phyloP scores from a whole-genome alignment of 1,140 invertebrate species.

The Camponotus pennsylvanicus region DNA sequence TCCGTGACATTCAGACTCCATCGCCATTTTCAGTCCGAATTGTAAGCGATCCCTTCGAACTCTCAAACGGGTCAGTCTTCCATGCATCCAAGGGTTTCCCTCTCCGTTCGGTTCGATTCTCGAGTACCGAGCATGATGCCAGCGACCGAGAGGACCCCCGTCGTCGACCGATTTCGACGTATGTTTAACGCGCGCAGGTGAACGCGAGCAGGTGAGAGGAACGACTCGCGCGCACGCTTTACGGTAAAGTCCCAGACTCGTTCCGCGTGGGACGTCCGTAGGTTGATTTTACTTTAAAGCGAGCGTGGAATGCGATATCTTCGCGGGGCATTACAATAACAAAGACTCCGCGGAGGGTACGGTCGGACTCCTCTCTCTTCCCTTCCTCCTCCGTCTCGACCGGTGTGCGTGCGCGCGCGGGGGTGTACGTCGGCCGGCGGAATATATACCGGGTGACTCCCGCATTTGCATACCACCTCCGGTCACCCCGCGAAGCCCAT shows the following conservation, averaged over 20 bases:
- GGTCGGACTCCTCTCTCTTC: too few species aligned
- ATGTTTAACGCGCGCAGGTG: slow-evolving; percentile 38
- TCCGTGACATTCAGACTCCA: slow-evolving; percentile 5
- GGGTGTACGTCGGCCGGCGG: slow-evolving; percentile 32
- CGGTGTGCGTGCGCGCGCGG: slow-evolving; percentile 13
- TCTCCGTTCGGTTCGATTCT: slow-evolving; percentile 7
- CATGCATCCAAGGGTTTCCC: slow-evolving; percentile 16
- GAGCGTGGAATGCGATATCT: slow-evolving; percentile 70
- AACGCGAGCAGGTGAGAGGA: slow-evolving; percentile 39
- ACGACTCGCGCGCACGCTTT: background rate
- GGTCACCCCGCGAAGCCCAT: slow-evolving; percentile 66
- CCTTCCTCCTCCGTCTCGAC: background rate
- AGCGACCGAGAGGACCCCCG: slow-evolving; percentile 22
- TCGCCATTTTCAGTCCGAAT: slow-evolving; percentile 45
- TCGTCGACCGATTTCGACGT: slow-evolving; percentile 25
- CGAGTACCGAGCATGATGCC: slow-evolving; percentile 14
- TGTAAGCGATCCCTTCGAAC: slow-evolving; percentile 43
- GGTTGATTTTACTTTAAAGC: slow-evolving; percentile 66
- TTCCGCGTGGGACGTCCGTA: slow-evolving; percentile 60
- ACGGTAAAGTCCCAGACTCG: background rate
- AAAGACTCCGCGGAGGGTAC: slow-evolving; percentile 64
- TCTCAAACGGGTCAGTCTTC: slow-evolving; percentile 48
- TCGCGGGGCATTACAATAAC: slow-evolving; percentile 73
- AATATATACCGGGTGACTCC: slow-evolving; percentile 66
- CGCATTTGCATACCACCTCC: slow-evolving; percentile 69